Conservation (phyloP, 2,113 vertebrate species). For the Mugil cephalus region DNA sequence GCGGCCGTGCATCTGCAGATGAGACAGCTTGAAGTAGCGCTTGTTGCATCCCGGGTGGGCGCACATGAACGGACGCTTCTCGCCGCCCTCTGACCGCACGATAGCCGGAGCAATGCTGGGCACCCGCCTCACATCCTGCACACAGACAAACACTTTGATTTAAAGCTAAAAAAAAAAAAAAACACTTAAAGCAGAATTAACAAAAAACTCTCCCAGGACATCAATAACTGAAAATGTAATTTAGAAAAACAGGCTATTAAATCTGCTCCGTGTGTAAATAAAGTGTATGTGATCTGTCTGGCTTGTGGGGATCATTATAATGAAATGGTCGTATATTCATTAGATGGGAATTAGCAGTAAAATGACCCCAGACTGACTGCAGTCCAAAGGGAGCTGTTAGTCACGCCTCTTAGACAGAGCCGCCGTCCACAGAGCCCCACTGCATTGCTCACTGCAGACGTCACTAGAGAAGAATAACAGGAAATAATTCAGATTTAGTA, state of each 20-base stretch:
- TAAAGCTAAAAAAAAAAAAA: slow-evolving; percentile 30
- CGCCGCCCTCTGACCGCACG: slow-evolving; percentile 92
- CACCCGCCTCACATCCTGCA: slow-evolving; percentile 92
- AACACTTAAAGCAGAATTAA: slow-evolving; percentile 6
- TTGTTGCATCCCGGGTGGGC: slow-evolving; percentile 98
- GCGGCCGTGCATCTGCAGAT: slow-evolving; percentile 98
- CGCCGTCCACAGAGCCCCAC: slow-evolving; percentile 29
- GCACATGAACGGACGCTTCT: slow-evolving; percentile 98
- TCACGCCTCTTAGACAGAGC: slow-evolving; percentile 78
- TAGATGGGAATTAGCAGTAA: slow-evolving; percentile 78
- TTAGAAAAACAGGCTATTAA: slow-evolving; percentile 54
- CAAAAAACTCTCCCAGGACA: slow-evolving; percentile 17
- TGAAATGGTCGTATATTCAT: slow-evolving; percentile 70
- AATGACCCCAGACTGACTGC: slow-evolving; percentile 73
- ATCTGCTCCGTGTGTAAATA: slow-evolving; percentile 45
- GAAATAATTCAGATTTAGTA: slow-evolving; percentile 1
- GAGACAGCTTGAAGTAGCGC: slow-evolving; percentile 98
- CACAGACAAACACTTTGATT: slow-evolving; percentile 12
- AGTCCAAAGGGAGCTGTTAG: slow-evolving; percentile 79
- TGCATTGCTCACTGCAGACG: slow-evolving; percentile 4
- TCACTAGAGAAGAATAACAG: slow-evolving; percentile 27
- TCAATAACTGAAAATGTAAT: slow-evolving; percentile 46
- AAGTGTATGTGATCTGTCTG: slow-evolving; percentile 39
- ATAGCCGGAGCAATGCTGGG: slow-evolving; percentile 93
- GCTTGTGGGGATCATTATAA: slow-evolving; percentile 55